Base-by-base conservation (phyloP, 2,888 invertebrate genomes). In the Epistrophe grossulariae region DNA sequence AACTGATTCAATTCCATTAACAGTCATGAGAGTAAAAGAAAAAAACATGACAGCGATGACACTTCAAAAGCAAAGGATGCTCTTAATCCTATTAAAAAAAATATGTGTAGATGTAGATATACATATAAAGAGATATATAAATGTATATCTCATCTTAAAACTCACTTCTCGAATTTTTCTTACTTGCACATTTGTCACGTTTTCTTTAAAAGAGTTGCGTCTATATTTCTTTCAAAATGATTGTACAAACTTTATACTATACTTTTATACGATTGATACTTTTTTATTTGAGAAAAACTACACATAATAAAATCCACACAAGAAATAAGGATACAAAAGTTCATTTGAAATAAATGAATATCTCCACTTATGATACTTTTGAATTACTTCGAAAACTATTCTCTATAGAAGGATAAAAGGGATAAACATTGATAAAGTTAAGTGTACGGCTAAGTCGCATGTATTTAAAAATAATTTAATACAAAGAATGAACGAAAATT, bases 71-170 rank as follows among this genome's bases (percentile, higher is more conserved):
- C 8, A 17, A 17, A 66, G 11, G 11, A 66, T 28, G 31, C 31
- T 66, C 45, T 48, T 48, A 66, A 48, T 48, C 66, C 31, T 66
- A 66, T 66, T 48, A 48, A 35, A 66, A 48, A 35, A 66, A 66
- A 4, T 31, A 55, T 55, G 8, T 4, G 6, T 28, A 15, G 4
- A 52, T 15, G 2, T 19, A 50, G 24, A 2, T 45, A 43, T 24
- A 24, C 24, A 24, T 24, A 24, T 24, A 24, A 4, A 43, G 15
- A 43, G 0, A n/a, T 45, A n/a, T 45, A n/a, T n/a, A 24, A 24
- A 45, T 45, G 45, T n/a, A n/a, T 45, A 3, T 45, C n/a, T n/a
- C 2, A 13, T 60, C 7, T 2, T 13, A 40, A 17, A 60, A 13
- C 15, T 59, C 35, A 8, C 17, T 38, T 24, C 13, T 40, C 19